phyloP scores from a whole-genome alignment of 2,888 invertebrate genomes.

The Acanthosepion pharaonis region DNA sequence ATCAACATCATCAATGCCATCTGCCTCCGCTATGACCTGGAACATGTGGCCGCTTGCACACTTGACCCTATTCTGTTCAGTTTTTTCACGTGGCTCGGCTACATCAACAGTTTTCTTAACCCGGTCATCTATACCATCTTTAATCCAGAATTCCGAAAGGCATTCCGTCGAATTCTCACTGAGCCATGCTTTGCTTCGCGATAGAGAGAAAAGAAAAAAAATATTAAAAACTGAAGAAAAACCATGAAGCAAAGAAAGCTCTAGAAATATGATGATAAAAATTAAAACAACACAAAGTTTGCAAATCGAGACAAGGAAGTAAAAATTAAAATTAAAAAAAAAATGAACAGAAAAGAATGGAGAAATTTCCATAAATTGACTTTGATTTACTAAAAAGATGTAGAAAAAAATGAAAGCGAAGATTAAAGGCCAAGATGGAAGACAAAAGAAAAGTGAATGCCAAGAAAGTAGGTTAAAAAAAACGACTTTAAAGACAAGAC shows the following conservation, averaged over 20 bases:
- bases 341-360: background rate
- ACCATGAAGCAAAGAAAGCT: background rate
- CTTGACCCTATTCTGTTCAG: conserved; percentile 67
- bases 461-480: background rate
- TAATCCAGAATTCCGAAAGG: conserved; percentile 90
- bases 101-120: conserved; percentile 91
- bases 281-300: too few relatives aligned
- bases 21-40: conserved; percentile 81
- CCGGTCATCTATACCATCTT: conserved; percentile 78
- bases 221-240: background rate
- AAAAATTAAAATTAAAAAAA: background rate
- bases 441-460: too few relatives aligned
- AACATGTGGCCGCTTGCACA: conserved; percentile 82
- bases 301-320: too few relatives aligned
- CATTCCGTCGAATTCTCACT: conserved; percentile 91
- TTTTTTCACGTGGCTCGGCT: conserved; percentile 95
- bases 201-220: background rate
- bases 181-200: conserved; percentile 55
- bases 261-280: background rate
- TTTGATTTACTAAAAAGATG: too few relatives aligned
- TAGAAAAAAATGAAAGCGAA: too few relatives aligned
- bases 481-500: too few relatives aligned
- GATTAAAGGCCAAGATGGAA: too few relatives aligned
- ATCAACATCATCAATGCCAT: conserved; percentile 97
- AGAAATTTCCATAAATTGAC: background rate